A percentile compares a stretch with the other conserved stretches of the same genome.
Evolutionary conservation across 1,140 invertebrate genomes (phyloP).

Genomic region (Aethina tumida): DNA sequence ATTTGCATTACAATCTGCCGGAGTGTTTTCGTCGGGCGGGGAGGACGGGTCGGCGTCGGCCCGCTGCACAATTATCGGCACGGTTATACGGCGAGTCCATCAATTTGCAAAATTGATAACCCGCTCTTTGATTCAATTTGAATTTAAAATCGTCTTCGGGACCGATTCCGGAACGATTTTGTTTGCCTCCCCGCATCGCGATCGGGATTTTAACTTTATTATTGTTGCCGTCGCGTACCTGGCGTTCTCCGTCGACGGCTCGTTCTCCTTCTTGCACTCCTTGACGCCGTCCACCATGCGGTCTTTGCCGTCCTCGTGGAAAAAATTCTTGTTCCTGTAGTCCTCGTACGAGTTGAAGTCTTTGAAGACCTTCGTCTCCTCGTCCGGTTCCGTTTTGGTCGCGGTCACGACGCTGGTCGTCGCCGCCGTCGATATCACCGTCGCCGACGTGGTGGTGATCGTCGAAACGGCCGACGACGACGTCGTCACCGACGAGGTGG

Average conservation of each 20-base stretch:
- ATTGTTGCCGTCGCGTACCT: too few species aligned
- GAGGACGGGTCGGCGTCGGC: background rate
- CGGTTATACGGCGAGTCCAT: slow-evolving; percentile 10
- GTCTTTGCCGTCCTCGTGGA: slow-evolving; percentile 4
- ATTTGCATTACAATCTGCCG: slow-evolving; percentile 6
- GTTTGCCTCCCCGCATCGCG: too few species aligned
- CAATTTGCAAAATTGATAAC: slow-evolving; percentile 34
- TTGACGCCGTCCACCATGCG: background rate
- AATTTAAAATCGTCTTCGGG: too few species aligned
- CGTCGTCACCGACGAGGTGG: slow-evolving; percentile 9
- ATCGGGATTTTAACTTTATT: too few species aligned
- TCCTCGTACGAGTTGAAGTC: slow-evolving; percentile 27
- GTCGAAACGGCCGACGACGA: slow-evolving; percentile 17
- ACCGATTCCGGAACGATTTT: too few species aligned
- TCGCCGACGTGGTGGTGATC: slow-evolving; percentile 17
- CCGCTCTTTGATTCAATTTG: too few species aligned
- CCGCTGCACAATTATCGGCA: background rate
- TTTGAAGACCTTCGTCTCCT: slow-evolving; percentile 19
- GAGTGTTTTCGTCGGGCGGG: background rate
- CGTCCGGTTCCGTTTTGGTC: slow-evolving; percentile 9
- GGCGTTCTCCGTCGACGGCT: slow-evolving; percentile 6
- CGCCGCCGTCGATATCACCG: slow-evolving; percentile 10
- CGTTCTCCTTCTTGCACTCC: slow-evolving; percentile 8
- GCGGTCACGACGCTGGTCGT: slow-evolving; percentile 15
- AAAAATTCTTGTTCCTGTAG: slow-evolving; percentile 19